Conservation (phyloP, 2,113 vertebrate species). For the Sphaerodactylus townsendi region DNA sequence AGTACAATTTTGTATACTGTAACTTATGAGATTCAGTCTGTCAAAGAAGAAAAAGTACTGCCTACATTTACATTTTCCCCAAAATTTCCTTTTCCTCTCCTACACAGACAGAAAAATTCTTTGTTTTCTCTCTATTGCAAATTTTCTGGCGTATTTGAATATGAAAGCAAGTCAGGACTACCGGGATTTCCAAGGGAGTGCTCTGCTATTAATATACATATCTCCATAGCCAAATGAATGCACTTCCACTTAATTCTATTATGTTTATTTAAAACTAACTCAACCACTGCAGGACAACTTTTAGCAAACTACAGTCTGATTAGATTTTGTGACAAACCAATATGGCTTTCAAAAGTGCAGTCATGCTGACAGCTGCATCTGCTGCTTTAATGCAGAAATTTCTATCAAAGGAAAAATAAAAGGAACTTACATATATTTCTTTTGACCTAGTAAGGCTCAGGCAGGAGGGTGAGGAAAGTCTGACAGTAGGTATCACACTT, state of each 20-base stretch:
- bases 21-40: too few species aligned
- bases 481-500: conserved; percentile 2
- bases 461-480: conserved; percentile 14
- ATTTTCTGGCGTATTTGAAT: too few species aligned
- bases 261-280: not conserved
- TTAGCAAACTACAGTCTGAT: not conserved
- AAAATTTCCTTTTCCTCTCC: too few species aligned
- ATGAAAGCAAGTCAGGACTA: too few species aligned
- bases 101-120: too few species aligned
- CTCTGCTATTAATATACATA: not conserved
- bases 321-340: not conserved
- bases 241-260: not conserved
- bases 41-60: too few species aligned
- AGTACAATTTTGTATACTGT: too few species aligned
- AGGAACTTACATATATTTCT: not conserved
- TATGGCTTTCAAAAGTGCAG: not conserved
- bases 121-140: too few species aligned
- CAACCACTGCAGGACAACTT: not conserved
- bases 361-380: not conserved
- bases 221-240: not conserved
- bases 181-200: not conserved
- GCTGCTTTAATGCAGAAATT: not conserved
- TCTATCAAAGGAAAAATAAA: not conserved
- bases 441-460: not conserved
- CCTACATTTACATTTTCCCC: too few species aligned